Conservation (phyloP, 2,113 vertebrate genomes). For the Rhynchomys soricoides region DNA sequence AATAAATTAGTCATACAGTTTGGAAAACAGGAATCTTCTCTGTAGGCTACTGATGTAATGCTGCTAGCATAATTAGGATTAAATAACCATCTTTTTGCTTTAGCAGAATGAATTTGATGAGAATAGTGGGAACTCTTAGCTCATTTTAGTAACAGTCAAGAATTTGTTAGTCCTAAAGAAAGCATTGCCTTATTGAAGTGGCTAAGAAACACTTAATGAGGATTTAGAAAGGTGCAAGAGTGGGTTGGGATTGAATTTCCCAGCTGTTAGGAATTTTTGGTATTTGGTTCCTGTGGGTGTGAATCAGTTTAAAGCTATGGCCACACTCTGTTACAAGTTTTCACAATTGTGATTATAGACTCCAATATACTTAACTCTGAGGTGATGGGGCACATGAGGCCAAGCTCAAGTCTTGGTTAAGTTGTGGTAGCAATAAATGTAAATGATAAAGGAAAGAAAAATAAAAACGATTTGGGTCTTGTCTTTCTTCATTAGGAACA, state of each 20-base stretch:
- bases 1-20: conserved; percentile 44
- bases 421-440: background rate
- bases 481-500: background rate
- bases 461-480: background rate
- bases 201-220: conserved; percentile 14
- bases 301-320: background rate
- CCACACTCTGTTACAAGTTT: background rate
- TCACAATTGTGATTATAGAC: conserved; percentile 44
- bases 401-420: background rate
- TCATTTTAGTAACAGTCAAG: conserved; percentile 25
- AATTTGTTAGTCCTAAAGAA: conserved; percentile 50
- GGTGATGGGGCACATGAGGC: background rate
- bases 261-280: conserved; percentile 42
- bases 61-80: conserved; percentile 47
- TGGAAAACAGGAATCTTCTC: conserved; percentile 60
- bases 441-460: conserved; percentile 26
- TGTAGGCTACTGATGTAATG: conserved; percentile 19
- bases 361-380: conserved; percentile 3
- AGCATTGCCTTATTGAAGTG: background rate
- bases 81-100: conserved; percentile 36
- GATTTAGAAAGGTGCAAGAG: background rate
- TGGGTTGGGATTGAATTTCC: background rate
- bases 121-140: conserved; percentile 5
- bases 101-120: conserved; percentile 56
- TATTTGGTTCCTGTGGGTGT: conserved; percentile 11